Conservation (phyloP, 2,113 vertebrate species). For the Corythoichthys intestinalis region DNA sequence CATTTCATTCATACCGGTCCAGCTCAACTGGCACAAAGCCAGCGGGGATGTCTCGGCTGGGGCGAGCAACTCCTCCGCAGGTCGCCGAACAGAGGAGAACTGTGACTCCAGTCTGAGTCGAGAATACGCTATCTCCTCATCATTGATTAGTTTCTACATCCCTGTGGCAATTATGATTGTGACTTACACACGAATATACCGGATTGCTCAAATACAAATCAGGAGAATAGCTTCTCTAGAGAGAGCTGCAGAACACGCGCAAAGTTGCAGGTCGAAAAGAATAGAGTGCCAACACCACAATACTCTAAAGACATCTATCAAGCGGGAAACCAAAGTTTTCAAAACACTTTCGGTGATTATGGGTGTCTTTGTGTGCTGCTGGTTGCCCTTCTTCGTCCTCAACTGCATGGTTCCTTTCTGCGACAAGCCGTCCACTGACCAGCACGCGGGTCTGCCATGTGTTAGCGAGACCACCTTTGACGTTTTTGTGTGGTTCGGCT, state of each 20-base stretch:
- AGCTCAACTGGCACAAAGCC: slow-evolving; percentile 90
- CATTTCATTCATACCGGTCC: slow-evolving; percentile 94
- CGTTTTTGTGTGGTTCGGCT: slow-evolving; percentile 95
- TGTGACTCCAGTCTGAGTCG: slow-evolving; percentile 94
- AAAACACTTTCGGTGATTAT: slow-evolving; percentile 92
- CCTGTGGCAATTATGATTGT: slow-evolving; percentile 93
- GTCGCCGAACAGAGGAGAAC: slow-evolving; percentile 64
- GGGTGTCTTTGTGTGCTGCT: slow-evolving; percentile 96
- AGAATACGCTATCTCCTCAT: slow-evolving; percentile 91
- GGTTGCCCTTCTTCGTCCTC: slow-evolving; percentile 91
- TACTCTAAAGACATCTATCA: slow-evolving; percentile 81
- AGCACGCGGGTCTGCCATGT: slow-evolving; percentile 76
- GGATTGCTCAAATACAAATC: slow-evolving; percentile 89
- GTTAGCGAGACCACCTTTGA: slow-evolving; percentile 94
- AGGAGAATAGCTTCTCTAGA: slow-evolving; percentile 86
- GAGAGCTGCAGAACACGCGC: slow-evolving; percentile 84
- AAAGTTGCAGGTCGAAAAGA: slow-evolving; percentile 78
- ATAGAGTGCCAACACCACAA: slow-evolving; percentile 75
- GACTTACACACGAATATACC: slow-evolving; percentile 91
- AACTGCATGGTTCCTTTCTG: slow-evolving; percentile 96
- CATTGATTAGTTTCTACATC: slow-evolving; percentile 94
- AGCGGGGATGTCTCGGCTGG: slow-evolving; percentile 45
- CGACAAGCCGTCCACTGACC: slow-evolving; percentile 61
- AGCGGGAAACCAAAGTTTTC: slow-evolving; percentile 89
- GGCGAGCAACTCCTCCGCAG: slow-evolving; percentile 51